phyloP scores from a whole-genome alignment of 2,113 vertebrate genomes.

The Cyanoramphus novaezelandiae region DNA sequence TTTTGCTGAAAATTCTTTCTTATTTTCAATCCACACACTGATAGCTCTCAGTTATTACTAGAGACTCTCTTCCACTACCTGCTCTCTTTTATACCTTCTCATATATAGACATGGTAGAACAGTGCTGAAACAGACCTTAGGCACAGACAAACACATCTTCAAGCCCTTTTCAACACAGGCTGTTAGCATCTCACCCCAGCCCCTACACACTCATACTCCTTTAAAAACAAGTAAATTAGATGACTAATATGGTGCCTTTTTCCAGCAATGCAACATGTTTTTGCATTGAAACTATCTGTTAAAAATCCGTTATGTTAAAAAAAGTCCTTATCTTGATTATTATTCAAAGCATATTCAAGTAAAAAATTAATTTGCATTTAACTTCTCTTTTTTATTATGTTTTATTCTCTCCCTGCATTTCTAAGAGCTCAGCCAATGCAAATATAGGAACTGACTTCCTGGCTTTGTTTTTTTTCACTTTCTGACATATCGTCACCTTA shows the following conservation, averaged over 20 bases:
- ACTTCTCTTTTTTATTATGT: neutral
- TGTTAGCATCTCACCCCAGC: neutral
- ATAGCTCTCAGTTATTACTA: neutral
- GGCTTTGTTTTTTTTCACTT: neutral
- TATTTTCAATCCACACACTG: neutral
- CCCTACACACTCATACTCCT: neutral
- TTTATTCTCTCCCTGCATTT: neutral
- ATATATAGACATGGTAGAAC: neutral
- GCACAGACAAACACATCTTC: neutral
- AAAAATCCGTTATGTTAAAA: neutral
- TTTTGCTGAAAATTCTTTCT: neutral
- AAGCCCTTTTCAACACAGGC: neutral
- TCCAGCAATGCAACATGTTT: neutral
- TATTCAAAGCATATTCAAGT: constrained; percentile 4
- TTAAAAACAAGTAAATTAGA: neutral
- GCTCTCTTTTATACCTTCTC: neutral
- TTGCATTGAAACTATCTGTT: neutral
- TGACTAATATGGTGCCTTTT: neutral
- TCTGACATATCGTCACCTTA: neutral
- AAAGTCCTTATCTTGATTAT: neutral
- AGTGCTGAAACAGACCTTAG: neutral
- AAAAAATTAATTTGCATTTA: neutral
- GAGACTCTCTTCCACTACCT: neutral
- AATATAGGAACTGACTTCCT: neutral
- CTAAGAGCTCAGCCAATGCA: neutral